Conservation (phyloP, 53 echinoderm and acorn worm species). For the Actinopyga echinites region DNA sequence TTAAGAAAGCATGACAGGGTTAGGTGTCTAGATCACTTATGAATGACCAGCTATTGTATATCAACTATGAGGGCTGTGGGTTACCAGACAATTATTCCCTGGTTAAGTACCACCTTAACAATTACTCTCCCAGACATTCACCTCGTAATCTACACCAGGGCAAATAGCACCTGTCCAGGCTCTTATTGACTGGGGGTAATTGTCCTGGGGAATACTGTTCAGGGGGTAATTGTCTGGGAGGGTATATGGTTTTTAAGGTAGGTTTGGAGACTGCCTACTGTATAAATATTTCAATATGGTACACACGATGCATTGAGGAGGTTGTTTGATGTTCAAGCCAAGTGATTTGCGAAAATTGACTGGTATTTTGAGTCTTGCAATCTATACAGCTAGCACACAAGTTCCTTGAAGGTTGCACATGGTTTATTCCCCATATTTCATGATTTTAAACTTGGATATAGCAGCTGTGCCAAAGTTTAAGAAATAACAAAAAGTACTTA, state of each 20-base stretch:
- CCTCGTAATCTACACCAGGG: conserved; percentile 10
- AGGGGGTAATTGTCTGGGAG: conserved; percentile 23
- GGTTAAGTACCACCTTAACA: neutral
- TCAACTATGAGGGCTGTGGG: conserved; percentile 21
- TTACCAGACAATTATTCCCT: neutral
- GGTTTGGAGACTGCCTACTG: conserved; percentile 21
- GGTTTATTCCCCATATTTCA: no score
- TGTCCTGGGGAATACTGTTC: neutral
- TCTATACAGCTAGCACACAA: no score
- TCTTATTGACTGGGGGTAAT: conserved; percentile 17
- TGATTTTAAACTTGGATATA: no score
- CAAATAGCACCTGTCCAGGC: conserved; percentile 27
- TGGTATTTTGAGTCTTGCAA: neutral
- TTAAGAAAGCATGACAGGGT: conserved; percentile 12
- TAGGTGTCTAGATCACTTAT: conserved; percentile 10
- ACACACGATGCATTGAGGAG: conserved; percentile 12
- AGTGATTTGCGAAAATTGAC: conserved; percentile 6
- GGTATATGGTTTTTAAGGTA: conserved; percentile 17
- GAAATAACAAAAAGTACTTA: no score
- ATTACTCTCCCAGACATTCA: conserved; percentile 17
- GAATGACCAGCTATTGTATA: conserved; percentile 20
- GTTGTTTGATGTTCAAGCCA: neutral
- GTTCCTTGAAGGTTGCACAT: no score
- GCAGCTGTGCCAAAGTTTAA: no score
- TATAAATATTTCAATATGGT: neutral